Base-by-base conservation (phyloP, 2,797 vertebrate species). In the Pelochelys cantorii region DNA sequence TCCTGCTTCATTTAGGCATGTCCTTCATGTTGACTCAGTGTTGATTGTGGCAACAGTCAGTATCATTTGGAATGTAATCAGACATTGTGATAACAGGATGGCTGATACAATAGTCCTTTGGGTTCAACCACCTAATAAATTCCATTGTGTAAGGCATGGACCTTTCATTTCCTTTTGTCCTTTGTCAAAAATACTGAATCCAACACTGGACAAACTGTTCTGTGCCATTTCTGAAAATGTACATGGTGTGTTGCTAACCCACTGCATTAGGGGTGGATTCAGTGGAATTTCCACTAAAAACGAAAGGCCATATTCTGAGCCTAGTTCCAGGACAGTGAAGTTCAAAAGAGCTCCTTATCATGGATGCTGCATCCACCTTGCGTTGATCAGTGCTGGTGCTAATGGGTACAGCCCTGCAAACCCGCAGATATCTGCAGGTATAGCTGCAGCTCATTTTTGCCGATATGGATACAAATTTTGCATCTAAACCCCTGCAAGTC, bases 91-190 rank as follows among this genome's bases (percentile, higher is more conserved):
- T 82, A 90, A 52, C 14, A 48, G 10, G 18, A 29, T 87, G 3
- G 0, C 34, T 0, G 65, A 93, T 83, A 90, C 83, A 52, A n/a
- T 71, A 74, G 37, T 25, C 34, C 0, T 2, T 54, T 11, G 8
- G 42, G 5, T 77, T 17, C 56, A 57, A 80, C 59, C 37, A 27
- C 57, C 60, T 0, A 79, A 12, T 23, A 0, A 22, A 13, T 62
- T 4, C 0, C 55, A 1, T 34, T 1, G 14, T 0, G 7, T 48
- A 37, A 3, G 80, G 31, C 74, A 34, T 18, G 79, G 68, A 25
- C 29, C 2, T 7, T 0, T 2, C 27, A 65, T 83, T 42, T 77
- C 82, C 0, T 1, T 5, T 27, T 79, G 88, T 57, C 82, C 89
- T 54, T 34, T 81, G 74, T 59, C 60, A 5, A 54, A 80, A 83